Evolutionary conservation across 2,113 vertebrate genomes (phyloP).

Genomic region (Cardinalis cardinalis): DNA sequence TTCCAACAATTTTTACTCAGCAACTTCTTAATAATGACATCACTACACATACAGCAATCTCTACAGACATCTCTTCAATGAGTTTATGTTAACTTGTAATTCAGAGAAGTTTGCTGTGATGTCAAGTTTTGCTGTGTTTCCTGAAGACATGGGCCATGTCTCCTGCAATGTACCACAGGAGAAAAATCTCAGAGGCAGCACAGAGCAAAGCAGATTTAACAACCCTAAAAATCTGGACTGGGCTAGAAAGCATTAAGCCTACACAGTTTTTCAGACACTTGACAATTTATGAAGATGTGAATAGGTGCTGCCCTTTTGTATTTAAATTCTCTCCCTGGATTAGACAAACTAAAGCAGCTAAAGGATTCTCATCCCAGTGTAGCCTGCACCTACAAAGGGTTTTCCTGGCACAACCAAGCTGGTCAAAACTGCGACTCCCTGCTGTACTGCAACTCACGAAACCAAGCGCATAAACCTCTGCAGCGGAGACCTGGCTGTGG

Average conservation of each 20-base stretch:
- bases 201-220: not conserved
- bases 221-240: not conserved
- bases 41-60: not conserved
- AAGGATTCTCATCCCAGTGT: not conserved
- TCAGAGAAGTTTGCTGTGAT: not conserved
- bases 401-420: not conserved
- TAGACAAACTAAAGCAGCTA: not conserved
- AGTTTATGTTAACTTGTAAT: not conserved
- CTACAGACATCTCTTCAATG: rapidly evolving
- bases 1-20: not conserved
- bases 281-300: not conserved
- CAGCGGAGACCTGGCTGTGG: not conserved
- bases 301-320: not conserved
- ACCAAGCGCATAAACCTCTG: not conserved
- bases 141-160: not conserved
- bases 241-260: not conserved
- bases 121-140: not conserved
- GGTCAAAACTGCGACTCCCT: rapidly evolving
- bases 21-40: not conserved
- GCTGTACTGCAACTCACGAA: rapidly evolving
- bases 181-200: not conserved
- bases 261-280: not conserved
- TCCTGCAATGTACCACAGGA: not conserved
- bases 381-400: not conserved
- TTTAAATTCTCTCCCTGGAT: not conserved